These are phyloP conservation scores for Proales similis DNA, from an alignment of 1,140 invertebrate species.

Conservation along the genomic window DNA sequence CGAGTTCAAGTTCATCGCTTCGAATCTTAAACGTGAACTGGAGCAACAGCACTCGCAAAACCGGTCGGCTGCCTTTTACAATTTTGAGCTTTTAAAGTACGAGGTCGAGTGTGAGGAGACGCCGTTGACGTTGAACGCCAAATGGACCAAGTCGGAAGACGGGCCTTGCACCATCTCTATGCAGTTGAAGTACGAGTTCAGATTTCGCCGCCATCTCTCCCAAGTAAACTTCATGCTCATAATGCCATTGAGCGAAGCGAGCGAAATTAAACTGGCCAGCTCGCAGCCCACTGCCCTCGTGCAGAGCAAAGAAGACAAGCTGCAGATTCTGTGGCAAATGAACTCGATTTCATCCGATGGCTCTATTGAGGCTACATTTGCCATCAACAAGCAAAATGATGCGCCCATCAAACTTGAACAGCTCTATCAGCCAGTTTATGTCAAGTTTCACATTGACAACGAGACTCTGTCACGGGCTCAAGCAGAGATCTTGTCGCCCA, in stretches of 20 bases:
- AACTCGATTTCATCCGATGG: neutral
- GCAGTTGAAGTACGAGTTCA: neutral
- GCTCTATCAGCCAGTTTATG: constrained; percentile 23
- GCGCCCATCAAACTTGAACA: neutral
- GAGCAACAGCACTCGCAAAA: constrained; percentile 12
- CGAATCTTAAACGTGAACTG: constrained; percentile 3
- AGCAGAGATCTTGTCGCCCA: neutral
- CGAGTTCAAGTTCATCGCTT: constrained; percentile 9
- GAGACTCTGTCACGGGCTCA: constrained; percentile 21
- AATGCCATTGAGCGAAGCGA: neutral
- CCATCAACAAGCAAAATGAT: neutral
- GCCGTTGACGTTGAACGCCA: constrained; percentile 12
- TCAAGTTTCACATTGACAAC: constrained; percentile 36
- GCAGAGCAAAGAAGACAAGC: neutral
- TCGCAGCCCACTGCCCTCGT: neutral
- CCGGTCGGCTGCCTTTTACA: constrained; percentile 24
- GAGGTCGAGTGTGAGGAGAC: constrained; percentile 20
- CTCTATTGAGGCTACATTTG: neutral
- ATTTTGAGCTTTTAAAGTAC: constrained; percentile 32
- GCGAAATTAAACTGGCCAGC: neutral
- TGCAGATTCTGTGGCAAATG: constrained; percentile 3
- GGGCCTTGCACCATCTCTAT: constrained; percentile 6
- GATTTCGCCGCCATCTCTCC: neutral
- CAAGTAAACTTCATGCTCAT: constrained; percentile 26
- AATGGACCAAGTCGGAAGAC: neutral